phyloP scores from a whole-genome alignment of 2,113 vertebrate genomes.

The Periophthalmus modestus region DNA sequence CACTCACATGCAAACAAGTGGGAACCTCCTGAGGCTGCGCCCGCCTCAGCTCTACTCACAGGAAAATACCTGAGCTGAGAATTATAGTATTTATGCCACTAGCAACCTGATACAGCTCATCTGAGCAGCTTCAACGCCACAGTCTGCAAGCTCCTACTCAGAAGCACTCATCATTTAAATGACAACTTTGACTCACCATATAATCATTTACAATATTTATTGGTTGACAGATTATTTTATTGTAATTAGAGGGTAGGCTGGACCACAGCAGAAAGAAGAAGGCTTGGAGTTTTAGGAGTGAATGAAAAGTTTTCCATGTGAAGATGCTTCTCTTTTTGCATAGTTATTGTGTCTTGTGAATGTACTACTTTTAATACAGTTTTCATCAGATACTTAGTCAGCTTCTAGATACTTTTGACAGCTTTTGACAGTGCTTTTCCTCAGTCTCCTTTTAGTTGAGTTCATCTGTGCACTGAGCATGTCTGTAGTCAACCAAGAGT shows the following conservation, averaged over 20 bases:
- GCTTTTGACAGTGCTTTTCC: too few relatives aligned
- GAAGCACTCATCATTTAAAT: not conserved
- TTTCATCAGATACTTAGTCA: not conserved
- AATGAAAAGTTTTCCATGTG: not conserved
- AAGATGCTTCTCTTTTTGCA: not conserved
- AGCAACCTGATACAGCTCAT: conserved; percentile 31
- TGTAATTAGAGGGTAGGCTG: not conserved
- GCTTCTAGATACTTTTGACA: not conserved
- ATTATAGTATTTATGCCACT: conserved; percentile 47
- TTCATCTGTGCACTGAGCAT: not conserved
- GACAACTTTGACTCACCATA: not conserved
- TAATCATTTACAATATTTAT: not conserved
- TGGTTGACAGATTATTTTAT: not conserved
- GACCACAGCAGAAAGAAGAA: not conserved
- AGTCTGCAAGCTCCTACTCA: conserved; percentile 12
- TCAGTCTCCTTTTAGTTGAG: too few relatives aligned
- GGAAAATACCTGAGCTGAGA: conserved; percentile 49
- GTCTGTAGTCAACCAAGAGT: not conserved
- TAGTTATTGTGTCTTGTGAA: not conserved
- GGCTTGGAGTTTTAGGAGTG: not conserved
- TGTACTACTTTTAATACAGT: not conserved
- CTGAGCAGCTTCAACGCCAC: conserved; percentile 8
- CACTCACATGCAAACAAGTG: conserved; percentile 38
- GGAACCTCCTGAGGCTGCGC: conserved; percentile 43
- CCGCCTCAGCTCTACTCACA: conserved; percentile 28